Conservation (phyloP, 2,797 vertebrate genomes). For the Falco naumanni region DNA sequence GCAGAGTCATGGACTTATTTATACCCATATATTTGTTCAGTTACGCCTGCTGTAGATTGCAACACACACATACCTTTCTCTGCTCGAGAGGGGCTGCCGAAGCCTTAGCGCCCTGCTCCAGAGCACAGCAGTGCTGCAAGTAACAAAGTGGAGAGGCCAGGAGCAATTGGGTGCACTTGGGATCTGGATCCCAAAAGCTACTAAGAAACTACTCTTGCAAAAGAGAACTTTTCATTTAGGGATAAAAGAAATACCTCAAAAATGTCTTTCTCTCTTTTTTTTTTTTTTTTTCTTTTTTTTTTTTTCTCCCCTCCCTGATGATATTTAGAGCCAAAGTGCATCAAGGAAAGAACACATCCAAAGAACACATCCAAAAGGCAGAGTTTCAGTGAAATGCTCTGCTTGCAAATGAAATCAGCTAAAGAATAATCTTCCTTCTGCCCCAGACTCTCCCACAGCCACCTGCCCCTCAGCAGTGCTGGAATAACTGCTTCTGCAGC, state of each 20-base stretch:
- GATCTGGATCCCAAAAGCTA: background rate
- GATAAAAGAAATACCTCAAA: background rate
- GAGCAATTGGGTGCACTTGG: fast-evolving
- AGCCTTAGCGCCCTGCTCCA: background rate
- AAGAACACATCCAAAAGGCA: background rate
- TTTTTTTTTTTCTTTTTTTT: no score
- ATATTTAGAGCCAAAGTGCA: background rate
- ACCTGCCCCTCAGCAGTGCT: background rate
- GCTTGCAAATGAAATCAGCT: background rate
- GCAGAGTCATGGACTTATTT: fast-evolving
- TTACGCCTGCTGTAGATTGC: fast-evolving
- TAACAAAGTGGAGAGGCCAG: no score
- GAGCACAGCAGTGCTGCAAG: fast-evolving
- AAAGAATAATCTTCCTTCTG: background rate
- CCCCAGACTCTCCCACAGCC: background rate
- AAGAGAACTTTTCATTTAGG: background rate
- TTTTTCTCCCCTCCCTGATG: fast-evolving
- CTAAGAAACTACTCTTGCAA: background rate
- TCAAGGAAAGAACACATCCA: background rate
- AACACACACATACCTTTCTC: background rate
- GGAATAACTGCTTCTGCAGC: background rate
- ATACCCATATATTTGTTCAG: fast-evolving
- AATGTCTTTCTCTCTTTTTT: fast-evolving
- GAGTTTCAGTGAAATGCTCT: background rate
- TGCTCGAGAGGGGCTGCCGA: background rate